Percentiles rank a stretch among this genome's conserved stretches.
Conservation (phyloP, 92 coral and sea anemone species). For the Phenganax marumi region DNA sequence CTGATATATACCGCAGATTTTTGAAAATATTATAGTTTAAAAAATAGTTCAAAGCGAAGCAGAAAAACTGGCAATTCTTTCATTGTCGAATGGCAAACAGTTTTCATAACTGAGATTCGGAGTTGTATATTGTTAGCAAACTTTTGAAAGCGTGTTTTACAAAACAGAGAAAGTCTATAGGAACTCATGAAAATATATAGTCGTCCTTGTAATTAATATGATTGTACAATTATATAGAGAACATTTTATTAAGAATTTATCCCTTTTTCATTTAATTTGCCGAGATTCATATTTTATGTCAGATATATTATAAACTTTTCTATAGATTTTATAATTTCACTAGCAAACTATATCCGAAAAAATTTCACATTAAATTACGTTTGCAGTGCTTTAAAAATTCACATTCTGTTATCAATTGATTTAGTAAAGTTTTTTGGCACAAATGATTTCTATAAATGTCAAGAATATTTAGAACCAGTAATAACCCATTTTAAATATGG, state of each 20-base stretch:
- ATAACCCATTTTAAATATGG: conserved; percentile 10
- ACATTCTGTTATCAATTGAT: conserved; percentile 27
- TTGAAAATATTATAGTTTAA: conserved; percentile 4
- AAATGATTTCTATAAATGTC: conserved; percentile 31
- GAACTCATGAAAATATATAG: too few relatives aligned
- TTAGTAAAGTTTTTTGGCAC: conserved; percentile 39
- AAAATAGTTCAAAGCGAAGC: neutral
- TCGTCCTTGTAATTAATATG: neutral
- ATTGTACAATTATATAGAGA: neutral
- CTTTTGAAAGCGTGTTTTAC: neutral
- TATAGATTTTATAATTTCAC: conserved; percentile 30
- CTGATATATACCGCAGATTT: conserved; percentile 2
- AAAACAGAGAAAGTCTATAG: too few relatives aligned
- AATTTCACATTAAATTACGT: neutral
- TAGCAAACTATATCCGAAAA: neutral
- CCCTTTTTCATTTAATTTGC: conserved; percentile 14
- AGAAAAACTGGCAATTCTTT: neutral
- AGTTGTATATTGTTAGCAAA: neutral
- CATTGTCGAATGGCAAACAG: neutral
- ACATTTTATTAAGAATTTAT: conserved; percentile 24
- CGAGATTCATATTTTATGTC: conserved; percentile 21
- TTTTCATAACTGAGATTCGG: neutral
- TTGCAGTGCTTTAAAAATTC: conserved; percentile 38
- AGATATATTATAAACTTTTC: conserved; percentile 35
- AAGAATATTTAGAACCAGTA: conserved; percentile 16